phyloP scores from a whole-genome alignment of 2,113 vertebrate species.

The Gambusia holbrooki region DNA sequence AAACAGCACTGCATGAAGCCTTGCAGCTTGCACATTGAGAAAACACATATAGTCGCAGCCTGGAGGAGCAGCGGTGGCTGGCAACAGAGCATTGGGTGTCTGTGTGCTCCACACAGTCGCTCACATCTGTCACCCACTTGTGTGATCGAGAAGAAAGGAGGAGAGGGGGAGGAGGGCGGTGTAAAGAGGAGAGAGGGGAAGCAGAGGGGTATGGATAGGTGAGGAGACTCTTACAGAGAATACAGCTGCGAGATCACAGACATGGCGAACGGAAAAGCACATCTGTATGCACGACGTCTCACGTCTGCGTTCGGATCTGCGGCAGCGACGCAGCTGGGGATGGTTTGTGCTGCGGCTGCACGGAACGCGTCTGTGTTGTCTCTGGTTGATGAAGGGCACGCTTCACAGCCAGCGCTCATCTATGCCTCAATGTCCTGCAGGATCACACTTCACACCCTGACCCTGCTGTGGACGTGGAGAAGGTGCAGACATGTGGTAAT shows the following conservation, averaged over 20 bases:
- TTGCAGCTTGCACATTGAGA: constrained; percentile 24
- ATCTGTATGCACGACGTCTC: neutral
- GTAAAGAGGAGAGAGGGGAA: constrained; percentile 34
- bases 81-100: constrained; percentile 52
- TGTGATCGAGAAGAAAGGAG: constrained; percentile 27
- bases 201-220: constrained; percentile 30
- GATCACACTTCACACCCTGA: constrained; percentile 43
- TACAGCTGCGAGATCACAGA: constrained; percentile 29
- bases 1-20: constrained; percentile 15
- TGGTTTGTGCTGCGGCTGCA: constrained; percentile 6
- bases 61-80: constrained; percentile 31
- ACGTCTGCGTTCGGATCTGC: constrained; percentile 6
- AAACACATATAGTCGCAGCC: constrained; percentile 7
- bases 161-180: constrained; percentile 1
- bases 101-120: constrained; percentile 54
- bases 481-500: constrained; percentile 32
- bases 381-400: constrained; percentile 46
- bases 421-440: constrained; percentile 42
- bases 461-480: constrained; percentile 5
- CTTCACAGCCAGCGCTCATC: constrained; percentile 36
- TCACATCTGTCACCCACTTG: constrained; percentile 74
- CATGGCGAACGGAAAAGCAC: constrained; percentile 25
- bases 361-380: neutral
- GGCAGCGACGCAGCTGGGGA: neutral
- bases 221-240: constrained; percentile 35